phyloP scores from a whole-genome alignment of 2,888 invertebrate species.

The Lydus trimaculatus region DNA sequence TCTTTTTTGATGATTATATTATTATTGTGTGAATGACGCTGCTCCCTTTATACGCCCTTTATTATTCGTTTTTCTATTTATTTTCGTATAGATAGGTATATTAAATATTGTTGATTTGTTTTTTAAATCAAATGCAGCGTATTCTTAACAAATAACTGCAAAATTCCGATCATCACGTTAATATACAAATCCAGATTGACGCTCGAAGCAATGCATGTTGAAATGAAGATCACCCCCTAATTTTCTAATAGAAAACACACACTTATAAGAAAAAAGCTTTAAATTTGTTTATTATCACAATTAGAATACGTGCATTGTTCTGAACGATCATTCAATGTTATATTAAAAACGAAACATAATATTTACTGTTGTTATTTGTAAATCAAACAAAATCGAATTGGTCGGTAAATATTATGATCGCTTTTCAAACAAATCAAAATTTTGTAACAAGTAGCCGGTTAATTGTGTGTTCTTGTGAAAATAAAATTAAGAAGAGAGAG shows the following conservation, averaged over 20 bases:
- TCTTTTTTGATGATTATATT: no score
- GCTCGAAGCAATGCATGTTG: no score
- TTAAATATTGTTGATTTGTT: not conserved
- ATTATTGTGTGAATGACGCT: conserved; percentile 7
- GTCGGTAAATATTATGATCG: conserved; percentile 43
- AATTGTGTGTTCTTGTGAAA: not conserved
- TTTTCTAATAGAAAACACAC: not conserved
- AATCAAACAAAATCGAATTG: conserved; percentile 21
- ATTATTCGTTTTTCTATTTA: not conserved
- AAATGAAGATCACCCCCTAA: no score
- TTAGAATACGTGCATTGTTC: conserved; percentile 24
- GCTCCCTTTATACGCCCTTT: not conserved
- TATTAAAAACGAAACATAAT: conserved; percentile 20
- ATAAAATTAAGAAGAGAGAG: no score
- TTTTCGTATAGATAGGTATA: not conserved
- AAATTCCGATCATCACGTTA: not conserved
- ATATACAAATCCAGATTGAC: no score
- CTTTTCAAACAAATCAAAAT: conserved; percentile 42
- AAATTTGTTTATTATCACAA: not conserved
- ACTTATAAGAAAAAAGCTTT: not conserved
- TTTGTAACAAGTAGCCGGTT: conserved; percentile 22
- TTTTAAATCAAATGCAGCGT: not conserved
- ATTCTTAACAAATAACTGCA: not conserved
- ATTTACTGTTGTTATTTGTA: conserved; percentile 25
- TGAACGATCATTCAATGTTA: not conserved